Evolutionary conservation across 2,888 invertebrate species (phyloP).

Genomic region (Nemotelus pantherinus): DNA sequence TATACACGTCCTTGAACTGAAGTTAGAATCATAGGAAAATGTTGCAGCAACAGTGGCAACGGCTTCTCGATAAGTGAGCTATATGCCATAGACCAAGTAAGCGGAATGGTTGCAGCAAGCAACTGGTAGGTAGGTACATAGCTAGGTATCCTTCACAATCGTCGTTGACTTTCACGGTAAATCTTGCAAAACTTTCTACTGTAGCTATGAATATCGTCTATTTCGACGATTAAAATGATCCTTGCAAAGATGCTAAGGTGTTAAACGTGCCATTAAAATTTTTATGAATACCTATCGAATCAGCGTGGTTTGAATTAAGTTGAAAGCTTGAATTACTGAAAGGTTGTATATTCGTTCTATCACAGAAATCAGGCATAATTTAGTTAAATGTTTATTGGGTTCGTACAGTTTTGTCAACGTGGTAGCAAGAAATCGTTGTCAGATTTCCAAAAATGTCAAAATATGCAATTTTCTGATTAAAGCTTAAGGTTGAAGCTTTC

Average conservation of each 20-base stretch:
- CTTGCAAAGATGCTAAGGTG: constrained; percentile 23
- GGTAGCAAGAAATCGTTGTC: too few species aligned
- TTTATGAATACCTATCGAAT: neutral
- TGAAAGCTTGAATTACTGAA: too few species aligned
- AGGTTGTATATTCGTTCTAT: too few species aligned
- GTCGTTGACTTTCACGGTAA: constrained; percentile 26
- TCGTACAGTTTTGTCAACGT: too few species aligned
- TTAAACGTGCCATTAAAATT: constrained; percentile 21
- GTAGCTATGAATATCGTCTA: constrained; percentile 3
- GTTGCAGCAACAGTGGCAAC: constrained; percentile 35
- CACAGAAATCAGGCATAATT: too few species aligned
- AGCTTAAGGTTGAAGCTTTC: too few species aligned
- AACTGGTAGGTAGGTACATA: neutral
- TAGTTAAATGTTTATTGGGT: too few species aligned
- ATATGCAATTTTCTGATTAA: too few species aligned
- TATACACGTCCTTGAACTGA: constrained; percentile 50
- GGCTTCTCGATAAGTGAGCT: constrained; percentile 4
- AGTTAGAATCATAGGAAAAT: constrained; percentile 25
- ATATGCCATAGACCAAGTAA: neutral
- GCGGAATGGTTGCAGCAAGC: neutral
- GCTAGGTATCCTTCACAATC: neutral
- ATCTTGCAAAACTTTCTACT: constrained; percentile 17
- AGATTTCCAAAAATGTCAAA: too few species aligned
- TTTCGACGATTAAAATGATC: constrained; percentile 26
- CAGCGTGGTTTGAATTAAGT: neutral